Conservation (phyloP, 2,888 invertebrate genomes). For the Steinernema hermaphroditum region DNA sequence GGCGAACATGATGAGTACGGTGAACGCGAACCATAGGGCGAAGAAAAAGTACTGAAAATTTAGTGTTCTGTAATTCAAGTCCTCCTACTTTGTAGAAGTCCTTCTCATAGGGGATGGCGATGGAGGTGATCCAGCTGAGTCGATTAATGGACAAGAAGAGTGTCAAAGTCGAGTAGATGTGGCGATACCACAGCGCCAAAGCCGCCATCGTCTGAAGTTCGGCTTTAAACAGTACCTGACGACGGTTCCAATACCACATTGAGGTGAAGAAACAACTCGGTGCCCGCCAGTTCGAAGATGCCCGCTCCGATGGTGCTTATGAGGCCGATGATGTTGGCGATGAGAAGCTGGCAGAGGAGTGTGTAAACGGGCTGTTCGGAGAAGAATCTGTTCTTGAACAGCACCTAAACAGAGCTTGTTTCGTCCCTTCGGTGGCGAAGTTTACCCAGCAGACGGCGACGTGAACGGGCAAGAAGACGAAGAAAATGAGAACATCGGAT, state of each 20-base stretch:
- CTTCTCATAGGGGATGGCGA: background rate
- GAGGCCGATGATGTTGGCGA: background rate
- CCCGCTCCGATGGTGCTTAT: background rate
- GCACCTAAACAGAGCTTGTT: background rate
- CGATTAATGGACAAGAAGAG: background rate
- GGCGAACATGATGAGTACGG: slow-evolving; percentile 5
- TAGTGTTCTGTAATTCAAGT: background rate
- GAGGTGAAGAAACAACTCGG: background rate
- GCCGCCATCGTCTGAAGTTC: background rate
- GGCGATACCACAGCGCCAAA: background rate
- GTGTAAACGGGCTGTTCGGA: background rate
- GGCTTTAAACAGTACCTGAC: background rate
- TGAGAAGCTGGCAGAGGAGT: background rate
- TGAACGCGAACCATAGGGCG: background rate
- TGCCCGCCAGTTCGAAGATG: background rate
- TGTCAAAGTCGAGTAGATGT: slow-evolving; percentile 3
- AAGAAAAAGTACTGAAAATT: slow-evolving; percentile 16
- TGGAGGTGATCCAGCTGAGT: background rate
- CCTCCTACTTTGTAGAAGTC: background rate
- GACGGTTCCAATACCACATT: background rate
- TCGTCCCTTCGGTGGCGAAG: too few species aligned
- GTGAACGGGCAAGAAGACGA: background rate
- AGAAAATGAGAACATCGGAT: background rate
- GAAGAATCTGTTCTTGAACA: background rate
- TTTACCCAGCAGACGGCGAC: background rate